Evolutionary conservation across 1,140 invertebrate species (phyloP), one percentile per base, ranked within the genome.

Genomic region (Caerostris extrusa): DNA sequence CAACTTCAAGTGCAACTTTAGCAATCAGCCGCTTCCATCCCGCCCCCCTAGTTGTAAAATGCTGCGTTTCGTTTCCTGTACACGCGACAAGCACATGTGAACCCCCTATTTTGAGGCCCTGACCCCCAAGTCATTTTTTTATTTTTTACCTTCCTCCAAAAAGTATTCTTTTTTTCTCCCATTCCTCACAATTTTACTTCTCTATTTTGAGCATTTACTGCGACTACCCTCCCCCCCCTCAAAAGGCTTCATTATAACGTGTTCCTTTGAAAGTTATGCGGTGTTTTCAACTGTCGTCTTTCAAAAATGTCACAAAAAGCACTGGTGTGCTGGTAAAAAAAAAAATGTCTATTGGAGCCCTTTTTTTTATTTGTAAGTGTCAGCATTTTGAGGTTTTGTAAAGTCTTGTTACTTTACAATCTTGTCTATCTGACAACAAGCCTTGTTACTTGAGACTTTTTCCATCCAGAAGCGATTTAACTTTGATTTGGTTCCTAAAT

Each of bases 201-300:
- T 92, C 90, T 92, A 92, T 92, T 92, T 92, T 77, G 81, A 92
- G 90, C 90, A 92, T 83, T 85, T 85, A 69, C 81, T 85, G 90
- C 53, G 17, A 55, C 2, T n/a, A 14, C 12, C 71, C 53, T n/a
- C n/a, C 90, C n/a, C 56, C 90, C 56, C 87, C 77, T 4, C 19
- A 57, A 57, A 10, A 56, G 90, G 34, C 71, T 90, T 56, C 3
- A 81, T 19, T 17, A 19, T 55, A 64, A 85, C 90, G 55, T 91
- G 56, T 91, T 91, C 64, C 90, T 82, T 60, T 81, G 61, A 12
- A 64, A 64, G 61, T 64, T 17, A 64, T 6, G 34, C 71, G 71
- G 34, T 57, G 8, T 77, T 77, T 77, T 77, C 53, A 17, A 7
- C 34, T 50, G 10, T 53, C 50, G 10, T 50, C 34, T 10, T 34